Evolutionary conservation across 2,797 vertebrate species (phyloP), one percentile per base, ranked within the genome.

Genomic region (Erithacus rubecula): DNA sequence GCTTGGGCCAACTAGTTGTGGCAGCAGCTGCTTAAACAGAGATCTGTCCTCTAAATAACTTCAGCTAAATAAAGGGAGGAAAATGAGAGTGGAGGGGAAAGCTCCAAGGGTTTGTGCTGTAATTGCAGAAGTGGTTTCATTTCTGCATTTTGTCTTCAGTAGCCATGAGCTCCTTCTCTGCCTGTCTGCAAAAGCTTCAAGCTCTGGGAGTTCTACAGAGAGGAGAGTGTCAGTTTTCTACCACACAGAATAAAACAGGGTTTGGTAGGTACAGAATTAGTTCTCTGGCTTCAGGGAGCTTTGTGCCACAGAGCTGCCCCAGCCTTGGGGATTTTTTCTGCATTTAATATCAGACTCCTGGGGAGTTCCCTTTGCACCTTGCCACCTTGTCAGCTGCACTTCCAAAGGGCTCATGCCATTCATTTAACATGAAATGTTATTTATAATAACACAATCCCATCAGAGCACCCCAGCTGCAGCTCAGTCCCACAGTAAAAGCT

Each of bases 21-120:
- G 95, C 92, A 95, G 93, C 97, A 97, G 96, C 97, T 97, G 97
- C 95, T 96, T 97, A 97, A 97, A 97, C 96, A 97, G 60, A 94
- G 92, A 78, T 93, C 83, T 90, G 78, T 83, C 92, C 79, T 94
- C 95, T 96, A 95, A 97, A 96, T 95, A 96, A 95, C 93, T 94
- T 65, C 83, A 91, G 87, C 74, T 92, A 75, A 88, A 95, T 90
- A 84, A 96, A 94, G 53, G 62, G 39, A 81, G 71, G 36, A 17
- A 12, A 39, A 68, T 47, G 15, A 84, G 69, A 89, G 78, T 10
- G 39, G 44, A 92, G 41, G 70, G 77, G 62, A 71, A 87, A 89
- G 76, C 87, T 95, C 89, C 78, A 58, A 93, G 95, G 75, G 65
- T 26, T 65, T 9, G 79, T 51, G 39, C 55, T 90, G 63, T 85